Percentiles rank a stretch among this genome's conserved stretches.
Conservation (phyloP, 2,113 vertebrate genomes). For the Pitta sordida region DNA sequence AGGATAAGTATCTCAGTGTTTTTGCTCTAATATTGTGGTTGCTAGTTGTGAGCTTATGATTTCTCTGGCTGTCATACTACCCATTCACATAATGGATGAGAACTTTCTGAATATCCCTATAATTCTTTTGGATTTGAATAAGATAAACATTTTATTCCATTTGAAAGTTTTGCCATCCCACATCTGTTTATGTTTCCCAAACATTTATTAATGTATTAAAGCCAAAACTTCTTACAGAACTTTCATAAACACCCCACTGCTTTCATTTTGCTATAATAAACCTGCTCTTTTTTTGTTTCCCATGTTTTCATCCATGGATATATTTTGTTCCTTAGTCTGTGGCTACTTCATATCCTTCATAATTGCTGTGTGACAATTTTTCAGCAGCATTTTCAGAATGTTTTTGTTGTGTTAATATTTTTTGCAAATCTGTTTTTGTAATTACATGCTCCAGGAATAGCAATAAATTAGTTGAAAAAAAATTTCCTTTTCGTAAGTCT, state of each 20-base stretch:
- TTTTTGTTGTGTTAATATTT: neutral
- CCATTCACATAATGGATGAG: neutral
- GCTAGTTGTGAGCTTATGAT: neutral
- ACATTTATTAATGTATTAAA: neutral
- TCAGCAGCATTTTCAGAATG: neutral
- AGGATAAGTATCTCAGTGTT: neutral
- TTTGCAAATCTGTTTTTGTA: neutral
- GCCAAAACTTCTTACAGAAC: neutral
- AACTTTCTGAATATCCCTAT: neutral
- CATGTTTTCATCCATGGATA: neutral
- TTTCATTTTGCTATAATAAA: neutral
- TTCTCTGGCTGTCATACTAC: neutral
- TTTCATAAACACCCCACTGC: neutral
- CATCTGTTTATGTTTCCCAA: neutral
- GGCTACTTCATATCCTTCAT: neutral
- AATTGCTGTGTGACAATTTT: neutral
- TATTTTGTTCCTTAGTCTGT: neutral
- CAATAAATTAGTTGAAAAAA: neutral
- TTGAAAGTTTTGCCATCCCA: neutral
- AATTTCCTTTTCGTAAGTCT: neutral
- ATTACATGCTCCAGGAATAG: neutral
- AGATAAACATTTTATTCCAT: neutral
- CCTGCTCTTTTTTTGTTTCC: neutral
- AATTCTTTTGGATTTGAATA: neutral
- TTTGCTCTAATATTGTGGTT: neutral